These are phyloP conservation scores for Pyxicephalus adspersus DNA, from an alignment of 2,113 vertebrate genomes.

Conservation along the genomic window DNA sequence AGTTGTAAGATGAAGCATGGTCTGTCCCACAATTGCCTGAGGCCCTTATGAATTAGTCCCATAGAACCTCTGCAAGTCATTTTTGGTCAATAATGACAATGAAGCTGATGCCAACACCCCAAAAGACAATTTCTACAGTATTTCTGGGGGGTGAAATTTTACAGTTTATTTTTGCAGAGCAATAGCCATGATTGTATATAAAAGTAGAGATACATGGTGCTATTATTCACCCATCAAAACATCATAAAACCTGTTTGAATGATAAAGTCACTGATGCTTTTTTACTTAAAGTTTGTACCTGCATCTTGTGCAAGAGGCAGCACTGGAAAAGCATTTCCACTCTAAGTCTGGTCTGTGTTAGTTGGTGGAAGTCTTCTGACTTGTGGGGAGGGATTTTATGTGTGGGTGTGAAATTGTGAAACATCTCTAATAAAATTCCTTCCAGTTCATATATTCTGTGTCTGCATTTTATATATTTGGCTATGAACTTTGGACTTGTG, in stretches of 20 bases:
- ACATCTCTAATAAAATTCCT: conserved; percentile 47
- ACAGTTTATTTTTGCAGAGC: conserved; percentile 9
- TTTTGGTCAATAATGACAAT: conserved; percentile 19
- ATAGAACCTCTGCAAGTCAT: conserved; percentile 5
- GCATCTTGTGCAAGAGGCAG: conserved; percentile 16
- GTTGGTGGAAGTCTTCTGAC: conserved; percentile 43
- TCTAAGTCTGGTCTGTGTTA: conserved; percentile 34
- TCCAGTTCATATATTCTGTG: neutral
- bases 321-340: conserved; percentile 15
- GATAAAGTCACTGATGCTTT: conserved; percentile 1
- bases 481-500: neutral
- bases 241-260: neutral
- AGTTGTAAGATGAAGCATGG: neutral
- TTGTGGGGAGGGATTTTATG: conserved; percentile 29
- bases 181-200: conserved; percentile 40
- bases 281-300: conserved; percentile 23
- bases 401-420: conserved; percentile 37
- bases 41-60: neutral
- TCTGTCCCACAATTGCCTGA: neutral
- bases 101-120: neutral
- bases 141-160: conserved; percentile 36
- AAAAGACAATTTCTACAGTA: conserved; percentile 33
- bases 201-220: conserved; percentile 43
- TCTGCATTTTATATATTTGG: neutral
- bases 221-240: conserved; percentile 15